Evolutionary conservation across 2,797 vertebrate genomes (phyloP), one percentile per base, ranked within the genome.

Genomic region (Acanthiza pusilla): DNA sequence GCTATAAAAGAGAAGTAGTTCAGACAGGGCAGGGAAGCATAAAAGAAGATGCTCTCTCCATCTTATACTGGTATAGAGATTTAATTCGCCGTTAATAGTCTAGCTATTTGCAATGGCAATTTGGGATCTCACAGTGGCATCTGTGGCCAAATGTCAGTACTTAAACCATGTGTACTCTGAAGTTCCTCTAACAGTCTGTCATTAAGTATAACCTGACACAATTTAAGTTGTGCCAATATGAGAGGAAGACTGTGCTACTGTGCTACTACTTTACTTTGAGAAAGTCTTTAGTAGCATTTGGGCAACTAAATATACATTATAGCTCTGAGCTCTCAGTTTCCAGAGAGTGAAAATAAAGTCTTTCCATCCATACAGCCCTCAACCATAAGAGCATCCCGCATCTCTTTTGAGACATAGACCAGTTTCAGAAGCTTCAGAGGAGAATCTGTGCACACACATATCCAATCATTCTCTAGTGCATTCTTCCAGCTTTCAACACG

Each of bases 11-110:
- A 43, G 65, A 92, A 96, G 85, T 40, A 47, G 60, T 71, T 94
- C 84, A 92, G 67, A 42, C 53, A 92, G 63, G 48, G 75, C 78
- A 96, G 53, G 68, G 50, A 95, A 83, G 68, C 82, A 85, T 80
- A 80, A 93, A 94, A 87, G 67, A 78, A 76, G 74, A 87, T 23
- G 36, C 13, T 82, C 6, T 89, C 71, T 75, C 48, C 21, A 47
- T 85, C 72, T 89, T 87, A 89, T 65, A 83, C 45, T 66, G 61
- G 65, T 68, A 80, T 7, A 93, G 68, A 88, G 61, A 74, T 93
- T 92, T 74, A 83, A 91, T 80, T 77, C 34, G 10, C 62, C 62
- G 40, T 80, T 92, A 93, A 92, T 94, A 85, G 48, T 63, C 25
- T 19, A 65, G 53, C 45, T 88, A 57, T 75, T 83, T 88, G 75